Conservation (phyloP, 2,113 vertebrate genomes). For the Trogon melanurus region DNA sequence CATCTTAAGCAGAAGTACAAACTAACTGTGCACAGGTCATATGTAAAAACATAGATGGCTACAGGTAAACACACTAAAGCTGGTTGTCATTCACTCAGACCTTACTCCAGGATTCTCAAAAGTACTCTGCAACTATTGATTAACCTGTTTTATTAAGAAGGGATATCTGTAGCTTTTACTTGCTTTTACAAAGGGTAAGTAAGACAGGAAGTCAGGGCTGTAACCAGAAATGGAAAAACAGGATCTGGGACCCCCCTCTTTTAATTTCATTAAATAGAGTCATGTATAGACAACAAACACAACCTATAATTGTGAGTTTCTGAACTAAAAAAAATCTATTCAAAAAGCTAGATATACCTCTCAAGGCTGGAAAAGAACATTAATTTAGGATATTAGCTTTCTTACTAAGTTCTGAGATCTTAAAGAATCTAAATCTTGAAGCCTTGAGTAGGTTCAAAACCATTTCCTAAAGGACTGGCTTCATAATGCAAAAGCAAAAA, state of each 20-base stretch:
- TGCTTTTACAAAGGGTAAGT: not conserved
- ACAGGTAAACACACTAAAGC: not conserved
- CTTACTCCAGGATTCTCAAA: not conserved
- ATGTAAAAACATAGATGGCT: not conserved
- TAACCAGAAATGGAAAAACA: not conserved
- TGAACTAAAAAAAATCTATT: not conserved
- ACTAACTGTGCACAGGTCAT: not conserved
- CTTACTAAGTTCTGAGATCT: not conserved
- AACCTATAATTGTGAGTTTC: not conserved
- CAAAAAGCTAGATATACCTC: not conserved
- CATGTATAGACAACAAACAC: not conserved
- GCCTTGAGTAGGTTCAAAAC: not conserved
- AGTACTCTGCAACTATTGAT: not conserved
- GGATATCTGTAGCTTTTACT: not conserved
- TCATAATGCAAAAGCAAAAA: not conserved
- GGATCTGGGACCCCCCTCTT: not conserved
- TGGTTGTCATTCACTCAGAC: not conserved
- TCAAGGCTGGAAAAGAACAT: not conserved
- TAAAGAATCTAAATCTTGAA: not conserved
- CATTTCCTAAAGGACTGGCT: not conserved
- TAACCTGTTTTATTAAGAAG: not conserved
- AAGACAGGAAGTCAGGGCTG: not conserved
- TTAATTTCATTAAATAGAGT: not conserved
- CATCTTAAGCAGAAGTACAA: not conserved
- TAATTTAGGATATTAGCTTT: not conserved